Conservation (phyloP, 2,113 vertebrate genomes). For the Mirounga angustirostris region DNA sequence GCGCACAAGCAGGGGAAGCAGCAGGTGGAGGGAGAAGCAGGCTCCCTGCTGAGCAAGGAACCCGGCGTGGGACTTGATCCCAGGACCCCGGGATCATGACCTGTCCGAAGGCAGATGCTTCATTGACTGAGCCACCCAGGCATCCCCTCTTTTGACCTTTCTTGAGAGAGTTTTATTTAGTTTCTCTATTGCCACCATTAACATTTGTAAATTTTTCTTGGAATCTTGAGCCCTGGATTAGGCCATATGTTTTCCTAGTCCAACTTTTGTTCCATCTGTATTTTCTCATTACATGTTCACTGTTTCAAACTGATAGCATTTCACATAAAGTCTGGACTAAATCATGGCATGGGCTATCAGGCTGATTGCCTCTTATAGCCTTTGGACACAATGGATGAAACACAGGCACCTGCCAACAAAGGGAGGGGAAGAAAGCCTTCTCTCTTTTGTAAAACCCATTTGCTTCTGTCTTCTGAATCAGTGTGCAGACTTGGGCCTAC, state of each 20-base stretch:
- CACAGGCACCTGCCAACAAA: neutral
- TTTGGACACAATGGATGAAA: neutral
- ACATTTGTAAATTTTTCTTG: conserved; percentile 28
- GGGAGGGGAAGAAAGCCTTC: neutral
- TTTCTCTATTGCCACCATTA: neutral
- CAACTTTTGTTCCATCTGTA: neutral
- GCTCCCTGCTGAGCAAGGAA: neutral
- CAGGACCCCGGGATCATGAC: neutral
- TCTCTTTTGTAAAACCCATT: neutral
- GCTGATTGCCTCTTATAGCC: neutral
- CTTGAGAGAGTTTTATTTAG: neutral
- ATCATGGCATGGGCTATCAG: neutral
- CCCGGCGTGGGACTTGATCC: neutral
- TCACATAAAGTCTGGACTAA: neutral
- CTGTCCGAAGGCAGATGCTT: neutral
- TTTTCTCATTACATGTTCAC: neutral
- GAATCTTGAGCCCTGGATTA: neutral
- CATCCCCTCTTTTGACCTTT: no score
- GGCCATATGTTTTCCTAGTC: neutral
- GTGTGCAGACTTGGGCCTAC: neutral
- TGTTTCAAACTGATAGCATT: neutral
- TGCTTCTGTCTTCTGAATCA: conserved; percentile 3
- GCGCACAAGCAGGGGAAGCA: no score
- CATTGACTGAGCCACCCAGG: no score
- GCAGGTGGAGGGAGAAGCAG: neutral